Evolutionary conservation across 2,797 vertebrate species (phyloP), one percentile per base, ranked within the genome.

Genomic region (Harpagifer antarcticus): DNA sequence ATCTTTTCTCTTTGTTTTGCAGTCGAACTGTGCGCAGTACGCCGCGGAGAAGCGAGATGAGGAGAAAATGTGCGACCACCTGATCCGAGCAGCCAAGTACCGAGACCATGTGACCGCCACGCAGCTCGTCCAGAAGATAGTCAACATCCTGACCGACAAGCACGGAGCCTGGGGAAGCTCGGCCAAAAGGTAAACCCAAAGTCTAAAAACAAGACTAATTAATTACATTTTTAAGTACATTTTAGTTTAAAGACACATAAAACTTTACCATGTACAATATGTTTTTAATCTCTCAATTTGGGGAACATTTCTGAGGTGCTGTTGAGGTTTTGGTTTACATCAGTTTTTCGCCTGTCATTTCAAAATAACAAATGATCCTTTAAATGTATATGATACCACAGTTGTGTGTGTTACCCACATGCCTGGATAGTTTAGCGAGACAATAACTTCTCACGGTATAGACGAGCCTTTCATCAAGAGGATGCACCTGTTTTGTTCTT

Each of bases 21-120:
- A 99, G 98, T 99, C 98, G 1, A 89, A 95, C 49, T 97, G 96
- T 83, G 98, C 98, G 58, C 98, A 99, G 90, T 99, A 99, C 80
- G 93, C 97, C 9, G 96, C 98, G 19, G 98, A 99, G 83, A 99
- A 98, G 84, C 93, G 98, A 11, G 98, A 99, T 64, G 98, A 99
- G 88, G 98, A 99, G 91, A 99, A 98, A 92, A 97, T 99, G 97
- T 99, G 98, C 57, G 98, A 99, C 88, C 97, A 99, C 86, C 94
- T 99, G 92, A 98, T 99, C 91, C 95, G 96, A 17, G 98, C 98
- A 6, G 97, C 98, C 10, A 99, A 98, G 84, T 98, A 98, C 88
- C 94, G 98, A 53, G 98, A 99, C 93, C 96, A 99, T 62, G 95
- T 99, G 93, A 99, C 97, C 2, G 95, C 98, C 85, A 97, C 96